Evolutionary conservation across 2,113 vertebrate species (phyloP).

Genomic region (Phoxinus phoxinus): DNA sequence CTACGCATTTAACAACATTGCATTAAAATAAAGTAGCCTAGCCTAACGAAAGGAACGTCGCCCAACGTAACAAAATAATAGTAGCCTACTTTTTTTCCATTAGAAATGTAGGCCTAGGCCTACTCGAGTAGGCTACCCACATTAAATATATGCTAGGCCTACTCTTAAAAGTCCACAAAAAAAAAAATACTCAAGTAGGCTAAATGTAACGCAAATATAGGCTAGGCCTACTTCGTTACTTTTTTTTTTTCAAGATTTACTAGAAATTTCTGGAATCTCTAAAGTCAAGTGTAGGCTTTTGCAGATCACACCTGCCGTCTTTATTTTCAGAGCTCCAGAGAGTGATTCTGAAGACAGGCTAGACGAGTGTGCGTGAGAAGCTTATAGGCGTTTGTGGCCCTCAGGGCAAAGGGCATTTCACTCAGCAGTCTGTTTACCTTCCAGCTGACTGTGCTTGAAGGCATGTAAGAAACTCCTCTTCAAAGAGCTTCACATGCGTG

Average conservation of each 20-base stretch:
- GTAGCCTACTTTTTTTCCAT: no score
- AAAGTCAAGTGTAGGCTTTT: background rate
- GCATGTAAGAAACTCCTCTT: background rate
- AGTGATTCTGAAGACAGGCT: background rate
- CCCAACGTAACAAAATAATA: no score
- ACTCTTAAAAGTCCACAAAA: no score
- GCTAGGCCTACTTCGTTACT: no score
- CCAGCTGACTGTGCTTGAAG: background rate
- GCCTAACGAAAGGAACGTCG: no score
- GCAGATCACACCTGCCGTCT: background rate
- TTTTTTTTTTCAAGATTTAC: background rate
- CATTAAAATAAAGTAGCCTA: no score
- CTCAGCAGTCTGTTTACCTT: background rate
- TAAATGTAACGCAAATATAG: no score
- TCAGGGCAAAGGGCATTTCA: background rate
- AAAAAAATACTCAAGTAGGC: no score
- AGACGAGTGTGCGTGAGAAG: slow-evolving; percentile 48
- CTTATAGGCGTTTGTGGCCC: background rate
- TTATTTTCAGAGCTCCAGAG: background rate
- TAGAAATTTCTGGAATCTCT: background rate
- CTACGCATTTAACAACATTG: no score
- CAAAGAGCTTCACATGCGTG: background rate
- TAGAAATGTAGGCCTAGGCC: no score
- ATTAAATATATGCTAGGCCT: no score
- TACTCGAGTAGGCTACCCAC: no score